Conservation (phyloP, 2,113 vertebrate species). For the Otis tarda region DNA sequence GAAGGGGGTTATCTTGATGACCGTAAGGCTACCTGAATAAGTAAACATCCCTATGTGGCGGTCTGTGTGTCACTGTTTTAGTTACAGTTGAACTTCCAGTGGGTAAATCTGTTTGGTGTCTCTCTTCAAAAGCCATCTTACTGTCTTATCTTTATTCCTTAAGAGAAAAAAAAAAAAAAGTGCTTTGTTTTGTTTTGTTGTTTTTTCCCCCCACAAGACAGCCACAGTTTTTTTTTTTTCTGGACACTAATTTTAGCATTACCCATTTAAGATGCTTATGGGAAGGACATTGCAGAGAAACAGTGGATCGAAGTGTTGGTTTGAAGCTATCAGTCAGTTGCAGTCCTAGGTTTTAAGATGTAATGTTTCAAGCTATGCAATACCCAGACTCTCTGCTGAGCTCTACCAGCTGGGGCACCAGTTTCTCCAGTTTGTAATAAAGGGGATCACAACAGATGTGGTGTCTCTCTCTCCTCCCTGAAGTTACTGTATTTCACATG, state of each 20-base stretch:
- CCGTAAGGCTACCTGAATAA: not conserved
- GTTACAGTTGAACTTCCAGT: not conserved
- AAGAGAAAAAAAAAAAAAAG: not conserved
- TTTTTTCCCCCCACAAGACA: not conserved
- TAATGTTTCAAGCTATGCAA: not conserved
- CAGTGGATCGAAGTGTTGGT: not conserved
- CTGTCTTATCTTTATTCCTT: not conserved
- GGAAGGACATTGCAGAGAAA: not conserved
- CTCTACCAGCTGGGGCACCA: not conserved
- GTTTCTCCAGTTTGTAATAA: not conserved
- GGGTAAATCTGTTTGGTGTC: not conserved
- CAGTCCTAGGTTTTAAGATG: not conserved
- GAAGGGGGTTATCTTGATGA: not conserved
- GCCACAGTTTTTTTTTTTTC: not conserved
- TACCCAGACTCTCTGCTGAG: not conserved
- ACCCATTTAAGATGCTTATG: not conserved
- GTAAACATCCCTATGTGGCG: not conserved
- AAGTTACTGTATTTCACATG: not conserved
- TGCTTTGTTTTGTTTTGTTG: not conserved
- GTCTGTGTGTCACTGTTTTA: not conserved
- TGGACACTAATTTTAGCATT: not conserved
- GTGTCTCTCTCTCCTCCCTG: not conserved
- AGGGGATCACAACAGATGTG: rapidly evolving
- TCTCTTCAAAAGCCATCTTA: not conserved
- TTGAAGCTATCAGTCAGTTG: not conserved